Evolutionary conservation across 2,797 vertebrate genomes (phyloP), one percentile per base, ranked within the genome.

Genomic region (Semaprochilodus insignis): DNA sequence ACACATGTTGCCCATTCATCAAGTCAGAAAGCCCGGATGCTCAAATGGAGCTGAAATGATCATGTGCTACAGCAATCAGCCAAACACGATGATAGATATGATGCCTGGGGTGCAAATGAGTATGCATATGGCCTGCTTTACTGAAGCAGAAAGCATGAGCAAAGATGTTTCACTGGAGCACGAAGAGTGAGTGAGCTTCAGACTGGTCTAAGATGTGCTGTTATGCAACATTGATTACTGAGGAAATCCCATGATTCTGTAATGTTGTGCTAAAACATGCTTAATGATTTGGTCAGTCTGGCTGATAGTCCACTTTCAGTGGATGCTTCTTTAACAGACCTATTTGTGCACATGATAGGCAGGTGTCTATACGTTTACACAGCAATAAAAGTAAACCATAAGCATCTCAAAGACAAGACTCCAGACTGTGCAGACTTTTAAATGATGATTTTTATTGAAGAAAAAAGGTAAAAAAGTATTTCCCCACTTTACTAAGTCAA

Each of bases 1-100:
- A 66, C 75, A 76, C 63, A 70, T 51, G 70, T 55, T 72, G 51
- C 66, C 66, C 67, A 80, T 82, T 78, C 71, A 72, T 67, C 66
- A 82, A 77, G 34, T 52, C 57, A 75, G 77, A 71, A 1, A 55
- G 57, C 19, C 44, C n/a, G 25, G 60, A 40, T 76, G 54, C 36
- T 81, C 57, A 34, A 66, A 77, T 25, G 48, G 16, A 36, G 34
- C 34, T n/a, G 15, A 66, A 6, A 52, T 23, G 48, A 40, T 71
- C 23, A 75, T 63, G 44, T 15, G 6, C 70, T 80, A 17, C 54
- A n/a, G 57, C 57, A 25, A 44, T 44, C 31, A 71, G 65, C 31
- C 34, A 72, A 72, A 77, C 8, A 70, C 0, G 14, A 23, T 54
- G 31, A 19, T 23, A n/a, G 51, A 54, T 73, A 65, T 34, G 51